Evolutionary conservation across 1,140 invertebrate genomes (phyloP).

Genomic region (Drosophila virilis): DNA sequence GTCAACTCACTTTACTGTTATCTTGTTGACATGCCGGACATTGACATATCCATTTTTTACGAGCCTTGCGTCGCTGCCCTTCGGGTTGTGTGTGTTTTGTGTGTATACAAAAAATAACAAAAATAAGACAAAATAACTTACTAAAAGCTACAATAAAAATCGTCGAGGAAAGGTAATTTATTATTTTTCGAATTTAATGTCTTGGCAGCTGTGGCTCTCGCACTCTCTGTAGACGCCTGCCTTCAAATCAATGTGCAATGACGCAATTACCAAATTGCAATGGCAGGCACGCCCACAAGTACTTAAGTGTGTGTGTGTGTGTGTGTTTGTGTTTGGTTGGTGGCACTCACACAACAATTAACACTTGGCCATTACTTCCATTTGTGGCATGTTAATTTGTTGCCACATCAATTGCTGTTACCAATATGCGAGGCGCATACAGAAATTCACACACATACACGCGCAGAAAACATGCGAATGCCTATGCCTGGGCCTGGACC

Average conservation of each 20-base stretch:
- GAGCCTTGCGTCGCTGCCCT: slow-evolving; percentile 44
- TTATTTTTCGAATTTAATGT: slow-evolving; percentile 53
- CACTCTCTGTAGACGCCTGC: neutral
- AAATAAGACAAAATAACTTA: slow-evolving; percentile 31
- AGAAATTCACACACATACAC: slow-evolving; percentile 13
- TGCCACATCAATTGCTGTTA: slow-evolving; percentile 80
- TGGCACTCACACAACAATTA: slow-evolving; percentile 75
- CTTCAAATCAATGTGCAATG: slow-evolving; percentile 71
- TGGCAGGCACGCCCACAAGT: slow-evolving; percentile 29
- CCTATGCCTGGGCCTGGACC: slow-evolving; percentile 16
- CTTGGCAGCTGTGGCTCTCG: neutral
- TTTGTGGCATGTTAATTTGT: slow-evolving; percentile 82
- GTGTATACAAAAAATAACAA: slow-evolving; percentile 36
- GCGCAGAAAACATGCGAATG: slow-evolving; percentile 34
- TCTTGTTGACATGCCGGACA: slow-evolving; percentile 79
- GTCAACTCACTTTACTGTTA: slow-evolving; percentile 54
- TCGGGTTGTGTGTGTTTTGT: slow-evolving; percentile 26
- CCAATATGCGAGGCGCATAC: slow-evolving; percentile 71
- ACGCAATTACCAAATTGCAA: slow-evolving; percentile 65
- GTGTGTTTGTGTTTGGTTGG: slow-evolving; percentile 20
- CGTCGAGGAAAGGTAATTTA: slow-evolving; percentile 61
- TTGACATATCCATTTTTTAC: slow-evolving; percentile 83
- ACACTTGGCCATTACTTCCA: slow-evolving; percentile 82
- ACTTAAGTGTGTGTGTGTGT: slow-evolving; percentile 15
- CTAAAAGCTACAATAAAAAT: slow-evolving; percentile 50